A percentile compares a stretch with the other conserved stretches of the same genome.
Evolutionary conservation across 2,888 invertebrate species (phyloP).

Genomic region (Zele albiditarsus): DNA sequence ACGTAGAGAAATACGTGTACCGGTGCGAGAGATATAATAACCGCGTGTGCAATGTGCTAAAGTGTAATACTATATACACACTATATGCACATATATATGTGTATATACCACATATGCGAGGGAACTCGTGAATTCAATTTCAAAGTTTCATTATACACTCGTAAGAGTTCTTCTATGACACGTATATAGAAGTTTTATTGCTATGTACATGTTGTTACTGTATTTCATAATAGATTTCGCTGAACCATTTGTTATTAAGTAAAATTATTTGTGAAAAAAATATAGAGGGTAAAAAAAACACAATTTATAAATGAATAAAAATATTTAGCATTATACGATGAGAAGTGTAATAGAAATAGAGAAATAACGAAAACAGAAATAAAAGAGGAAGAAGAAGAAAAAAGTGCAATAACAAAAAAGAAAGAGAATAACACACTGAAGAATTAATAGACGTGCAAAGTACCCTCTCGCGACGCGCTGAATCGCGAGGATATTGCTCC

Average conservation of each 20-base stretch:
- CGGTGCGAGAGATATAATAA: background rate
- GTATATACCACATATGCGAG: slow-evolving; percentile 12
- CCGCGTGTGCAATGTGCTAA: slow-evolving; percentile 47
- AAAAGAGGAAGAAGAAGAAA: background rate
- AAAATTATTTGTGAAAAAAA: background rate
- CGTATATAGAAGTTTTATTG: slow-evolving; percentile 42
- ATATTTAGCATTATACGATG: background rate
- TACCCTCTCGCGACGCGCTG: slow-evolving; percentile 8
- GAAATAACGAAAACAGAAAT: background rate
- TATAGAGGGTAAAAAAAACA: background rate
- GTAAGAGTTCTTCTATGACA: slow-evolving; percentile 60
- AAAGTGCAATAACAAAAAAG: background rate
- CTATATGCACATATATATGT: slow-evolving; percentile 2
- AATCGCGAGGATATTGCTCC: slow-evolving; percentile 25
- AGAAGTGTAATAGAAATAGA: background rate
- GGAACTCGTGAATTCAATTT: slow-evolving; percentile 48
- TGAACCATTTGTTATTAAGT: background rate
- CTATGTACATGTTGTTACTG: slow-evolving; percentile 31
- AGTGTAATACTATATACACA: slow-evolving; percentile 30
- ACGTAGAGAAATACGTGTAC: slow-evolving; percentile 15
- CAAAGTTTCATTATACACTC: slow-evolving; percentile 50
- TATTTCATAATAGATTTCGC: slow-evolving; percentile 27
- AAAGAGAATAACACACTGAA: background rate
- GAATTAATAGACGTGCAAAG: slow-evolving; percentile 18
- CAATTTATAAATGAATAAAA: background rate